Base-by-base conservation (phyloP, 2,113 vertebrate genomes). In the Delphinus delphis region DNA sequence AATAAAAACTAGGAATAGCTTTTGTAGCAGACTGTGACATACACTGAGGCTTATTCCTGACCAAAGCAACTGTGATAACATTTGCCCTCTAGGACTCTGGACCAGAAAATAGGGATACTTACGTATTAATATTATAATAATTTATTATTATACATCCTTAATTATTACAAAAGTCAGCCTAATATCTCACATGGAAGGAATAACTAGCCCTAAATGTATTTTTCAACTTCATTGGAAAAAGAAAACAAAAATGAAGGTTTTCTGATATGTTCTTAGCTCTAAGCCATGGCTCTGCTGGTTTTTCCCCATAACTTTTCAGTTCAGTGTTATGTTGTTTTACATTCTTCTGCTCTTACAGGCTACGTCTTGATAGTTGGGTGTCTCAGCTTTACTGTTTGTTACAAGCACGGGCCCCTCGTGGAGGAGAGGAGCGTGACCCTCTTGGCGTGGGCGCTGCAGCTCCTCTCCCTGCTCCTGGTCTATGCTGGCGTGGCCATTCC, bases 361-460 rank as follows among this genome's bases (percentile, higher is more conserved):
- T 99, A 99, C 86, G 38, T 99, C 71, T 71, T 98, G 83, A 79
- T 97, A 18, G 97, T 98, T 8, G 99, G 99, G 67, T 84, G 94
- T 6, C 3, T 95, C 90, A 99, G 99, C 97, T 99, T 99, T 97
- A 96, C 96, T 3, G 33, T 98, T 33, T 99, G 99, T 95, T 99
- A 99, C 86, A 98, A 96, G 74, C 99, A 97, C 0, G 99, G 99
- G 20, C 99, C 99, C 0, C 98, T 99, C 10, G 97, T 95, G 55
- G 97, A 98, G 0, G 97, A 98, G 33, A 96, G 84, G 76, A 99
- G 97, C 60, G 95, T 98, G 86, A 88, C 41, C n/a, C 97, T 99
- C 23, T 96, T 99, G 97, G 94, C 60, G 0, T 99, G 99, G 99
- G 96, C 0, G 0, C 93, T 99, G 47, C 98, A 97, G 11, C 26